Base-by-base conservation (phyloP, 2,797 vertebrate species). In the Leptatherina wallacei region DNA sequence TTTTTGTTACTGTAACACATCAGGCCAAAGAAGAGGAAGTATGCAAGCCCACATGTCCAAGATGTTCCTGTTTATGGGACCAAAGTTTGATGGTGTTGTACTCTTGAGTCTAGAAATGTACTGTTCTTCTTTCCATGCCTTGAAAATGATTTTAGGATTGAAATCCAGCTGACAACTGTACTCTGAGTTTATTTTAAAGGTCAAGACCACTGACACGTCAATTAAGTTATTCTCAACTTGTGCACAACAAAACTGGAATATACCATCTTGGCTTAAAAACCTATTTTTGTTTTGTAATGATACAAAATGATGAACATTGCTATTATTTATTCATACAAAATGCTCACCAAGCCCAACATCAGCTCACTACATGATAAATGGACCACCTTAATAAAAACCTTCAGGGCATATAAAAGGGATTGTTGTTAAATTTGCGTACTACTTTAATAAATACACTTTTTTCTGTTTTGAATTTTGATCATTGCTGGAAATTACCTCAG, bases 1-100 rank as follows among this genome's bases (percentile, higher is more conserved):
- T 30, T 76, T 29, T 20, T 40, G 18, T 63, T 61, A 69, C 22
- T 59, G 3, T 44, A 24, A 58, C 61, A 52, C 49, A 24, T 30
- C 16, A 22, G 40, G 27, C 12, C 18, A 49, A n/a, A 47, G 27
- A 22, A 5, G 2, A 54, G 22, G 20, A 33, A n/a, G 33, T 63
- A 52, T 27, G 24, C 40, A 24, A 42, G 6, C 24, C n/a, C n/a
- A 14, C 10, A 6, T 16, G 20, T 57, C 12, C 6, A n/a, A 49
- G n/a, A 47, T 47, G 44, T 47, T 29, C 22, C 11, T 61, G 2
- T 22, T 54, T 20, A 44, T 7, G 11, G 16, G 18, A 22, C 13
- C 8, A 32, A 10, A n/a, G 10, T 9, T 7, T 49, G 24, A 24
- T 30, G 20, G 32, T 61, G 2, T 54, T 59, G 6, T 49, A 49